Evolutionary conservation across 2,888 invertebrate species (phyloP).

Genomic region (Amphipyra berbera): DNA sequence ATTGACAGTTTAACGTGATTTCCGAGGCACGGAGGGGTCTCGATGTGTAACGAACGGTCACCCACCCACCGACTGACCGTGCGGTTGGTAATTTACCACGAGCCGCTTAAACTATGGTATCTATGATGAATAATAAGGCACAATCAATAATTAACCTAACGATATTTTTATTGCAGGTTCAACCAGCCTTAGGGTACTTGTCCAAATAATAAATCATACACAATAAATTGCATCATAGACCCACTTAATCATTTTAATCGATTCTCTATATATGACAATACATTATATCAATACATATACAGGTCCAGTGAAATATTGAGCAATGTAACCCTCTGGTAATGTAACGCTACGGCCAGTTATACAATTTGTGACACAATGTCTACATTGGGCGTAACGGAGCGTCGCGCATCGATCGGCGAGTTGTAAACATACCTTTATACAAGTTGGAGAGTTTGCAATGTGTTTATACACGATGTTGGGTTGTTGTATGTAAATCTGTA

Average conservation of each 20-base stretch:
- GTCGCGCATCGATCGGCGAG: constrained; percentile 20
- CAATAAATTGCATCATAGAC: constrained; percentile 35
- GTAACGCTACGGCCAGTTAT: constrained; percentile 35
- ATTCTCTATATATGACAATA: constrained; percentile 22
- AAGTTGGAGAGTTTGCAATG: constrained; percentile 18
- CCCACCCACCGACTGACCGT: too few species aligned
- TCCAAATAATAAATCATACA: constrained; percentile 49
- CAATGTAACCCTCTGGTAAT: constrained; percentile 23
- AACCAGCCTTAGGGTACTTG: constrained; percentile 19
- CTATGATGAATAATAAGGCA: neutral
- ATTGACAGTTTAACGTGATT: too few species aligned
- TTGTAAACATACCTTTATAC: constrained; percentile 21
- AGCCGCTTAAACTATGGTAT: too few species aligned
- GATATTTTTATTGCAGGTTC: constrained; percentile 20
- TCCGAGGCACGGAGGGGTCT: too few species aligned
- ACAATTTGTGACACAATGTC: constrained; percentile 44
- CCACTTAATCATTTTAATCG: constrained; percentile 30
- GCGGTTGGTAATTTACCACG: too few species aligned
- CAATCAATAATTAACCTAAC: constrained; percentile 28
- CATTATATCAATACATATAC: constrained; percentile 20
- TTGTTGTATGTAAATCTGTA: constrained; percentile 44
- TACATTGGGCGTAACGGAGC: constrained; percentile 25
- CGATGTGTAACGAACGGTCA: too few species aligned
- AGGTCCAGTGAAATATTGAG: constrained; percentile 25
- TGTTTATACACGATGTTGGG: constrained; percentile 27